A percentile compares a stretch with the other conserved stretches of the same genome.
These are phyloP conservation scores for Hylomyscus alleni DNA, from an alignment of 2,797 vertebrate species.

Conservation along the genomic window DNA sequence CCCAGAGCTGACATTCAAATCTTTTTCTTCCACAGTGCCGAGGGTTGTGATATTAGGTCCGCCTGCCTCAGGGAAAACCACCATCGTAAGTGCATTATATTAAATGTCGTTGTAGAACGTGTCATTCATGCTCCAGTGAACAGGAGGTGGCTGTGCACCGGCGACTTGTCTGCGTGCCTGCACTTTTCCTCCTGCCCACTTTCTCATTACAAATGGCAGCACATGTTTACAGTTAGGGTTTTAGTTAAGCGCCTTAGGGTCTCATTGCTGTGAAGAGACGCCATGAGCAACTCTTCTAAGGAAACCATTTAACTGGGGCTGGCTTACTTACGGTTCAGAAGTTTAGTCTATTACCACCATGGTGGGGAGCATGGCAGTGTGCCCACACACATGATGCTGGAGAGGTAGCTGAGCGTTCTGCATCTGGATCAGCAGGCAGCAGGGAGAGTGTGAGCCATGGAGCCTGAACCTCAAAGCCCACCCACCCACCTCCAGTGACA, in stretches of 20 bases:
- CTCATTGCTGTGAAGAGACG: background rate
- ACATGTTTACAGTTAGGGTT: background rate
- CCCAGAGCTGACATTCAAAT: conserved; percentile 65
- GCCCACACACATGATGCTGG: background rate
- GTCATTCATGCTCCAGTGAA: background rate
- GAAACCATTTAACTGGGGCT: background rate
- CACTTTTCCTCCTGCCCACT: background rate
- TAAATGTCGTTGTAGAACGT: background rate
- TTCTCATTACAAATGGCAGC: background rate
- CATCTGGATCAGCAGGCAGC: background rate
- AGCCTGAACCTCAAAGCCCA: background rate
- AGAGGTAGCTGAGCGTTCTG: too few relatives aligned
- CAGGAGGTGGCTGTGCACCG: background rate
- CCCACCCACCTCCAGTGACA: background rate
- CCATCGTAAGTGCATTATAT: conserved; percentile 89
- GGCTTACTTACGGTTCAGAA: background rate
- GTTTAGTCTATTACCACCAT: background rate
- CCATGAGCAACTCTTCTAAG: background rate
- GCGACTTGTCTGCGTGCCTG: rapidly evolving
- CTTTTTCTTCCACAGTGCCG: conserved; percentile 87
- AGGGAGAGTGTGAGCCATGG: too few relatives aligned
- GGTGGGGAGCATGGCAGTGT: background rate
- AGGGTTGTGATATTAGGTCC: conserved; percentile 90
- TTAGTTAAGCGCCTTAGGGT: background rate
- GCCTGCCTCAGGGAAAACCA: conserved; percentile 92